A percentile compares a stretch with the other conserved stretches of the same genome.
Conservation (phyloP, 2,797 vertebrate genomes). For the Spinibarbus caldwelli region DNA sequence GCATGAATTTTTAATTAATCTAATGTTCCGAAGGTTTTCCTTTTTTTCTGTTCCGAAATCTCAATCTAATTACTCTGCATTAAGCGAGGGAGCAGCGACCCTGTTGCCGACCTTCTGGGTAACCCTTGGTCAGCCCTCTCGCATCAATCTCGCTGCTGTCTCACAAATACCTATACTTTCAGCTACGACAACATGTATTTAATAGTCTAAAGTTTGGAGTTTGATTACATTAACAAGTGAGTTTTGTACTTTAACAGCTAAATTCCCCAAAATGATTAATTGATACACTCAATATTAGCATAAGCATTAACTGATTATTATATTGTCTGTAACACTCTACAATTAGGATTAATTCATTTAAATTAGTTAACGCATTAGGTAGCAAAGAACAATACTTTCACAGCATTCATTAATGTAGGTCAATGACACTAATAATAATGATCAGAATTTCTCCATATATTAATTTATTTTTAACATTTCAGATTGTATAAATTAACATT, state of each 20-base stretch:
- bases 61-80: conserved; percentile 85
- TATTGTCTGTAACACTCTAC: neutral
- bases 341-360: neutral
- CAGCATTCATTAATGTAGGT: neutral
- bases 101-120: conserved; percentile 71
- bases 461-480: conserved; percentile 1
- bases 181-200: conserved; percentile 63
- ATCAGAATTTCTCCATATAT: neutral
- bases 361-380: too few relatives aligned
- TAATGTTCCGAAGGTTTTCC: conserved; percentile 81
- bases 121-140: conserved; percentile 75
- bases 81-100: conserved; percentile 78
- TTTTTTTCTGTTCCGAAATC: conserved; percentile 70
- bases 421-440: neutral
- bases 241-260: conserved; percentile 13
- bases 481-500: neutral
- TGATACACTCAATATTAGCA: neutral
- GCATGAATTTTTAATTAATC: conserved; percentile 88
- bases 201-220: conserved; percentile 68
- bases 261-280: conserved; percentile 10
- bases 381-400: too few relatives aligned
- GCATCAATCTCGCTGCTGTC: conserved; percentile 77
- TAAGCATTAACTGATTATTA: neutral
- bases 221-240: conserved; percentile 32
- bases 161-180: conserved; percentile 66